Percentiles rank a stretch among this genome's conserved stretches.
These are phyloP conservation scores for Tympanuchus pallidicinctus DNA, from an alignment of 2,113 vertebrate genomes.

Conservation along the genomic window DNA sequence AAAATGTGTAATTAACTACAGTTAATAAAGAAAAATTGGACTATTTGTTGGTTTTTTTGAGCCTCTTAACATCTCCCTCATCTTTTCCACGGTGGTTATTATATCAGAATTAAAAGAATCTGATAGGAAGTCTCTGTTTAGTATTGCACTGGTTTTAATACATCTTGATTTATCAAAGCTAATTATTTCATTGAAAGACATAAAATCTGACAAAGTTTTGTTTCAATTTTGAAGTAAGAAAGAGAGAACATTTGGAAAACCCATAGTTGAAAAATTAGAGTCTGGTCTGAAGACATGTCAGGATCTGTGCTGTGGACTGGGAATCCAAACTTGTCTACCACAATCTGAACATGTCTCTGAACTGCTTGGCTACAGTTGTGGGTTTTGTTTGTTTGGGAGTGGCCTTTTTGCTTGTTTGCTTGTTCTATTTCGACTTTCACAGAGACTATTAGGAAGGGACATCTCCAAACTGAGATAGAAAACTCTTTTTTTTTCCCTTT, in stretches of 20 bases:
- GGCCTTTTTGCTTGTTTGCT: background rate
- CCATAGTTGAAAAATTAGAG: background rate
- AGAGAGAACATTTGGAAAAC: background rate
- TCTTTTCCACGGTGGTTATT: background rate
- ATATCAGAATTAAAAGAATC: background rate
- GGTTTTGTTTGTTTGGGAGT: background rate
- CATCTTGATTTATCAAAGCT: background rate
- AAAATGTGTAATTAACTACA: background rate
- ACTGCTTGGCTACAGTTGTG: background rate
- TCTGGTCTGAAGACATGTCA: background rate
- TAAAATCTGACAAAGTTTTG: background rate
- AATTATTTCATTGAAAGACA: background rate
- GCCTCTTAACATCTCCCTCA: background rate
- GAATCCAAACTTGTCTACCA: background rate
- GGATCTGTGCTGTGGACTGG: background rate
- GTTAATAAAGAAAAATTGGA: background rate
- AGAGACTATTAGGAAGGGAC: background rate
- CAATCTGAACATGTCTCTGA: background rate
- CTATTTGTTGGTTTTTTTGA: background rate
- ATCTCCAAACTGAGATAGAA: background rate
- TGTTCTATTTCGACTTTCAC: background rate
- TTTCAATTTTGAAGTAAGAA: background rate
- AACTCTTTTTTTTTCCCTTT: background rate
- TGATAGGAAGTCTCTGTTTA: background rate
- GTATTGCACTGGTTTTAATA: background rate